Evolutionary conservation across 2,797 vertebrate species (phyloP), one percentile per base, ranked within the genome.

Genomic region (Platyrinchus mystaceus): DNA sequence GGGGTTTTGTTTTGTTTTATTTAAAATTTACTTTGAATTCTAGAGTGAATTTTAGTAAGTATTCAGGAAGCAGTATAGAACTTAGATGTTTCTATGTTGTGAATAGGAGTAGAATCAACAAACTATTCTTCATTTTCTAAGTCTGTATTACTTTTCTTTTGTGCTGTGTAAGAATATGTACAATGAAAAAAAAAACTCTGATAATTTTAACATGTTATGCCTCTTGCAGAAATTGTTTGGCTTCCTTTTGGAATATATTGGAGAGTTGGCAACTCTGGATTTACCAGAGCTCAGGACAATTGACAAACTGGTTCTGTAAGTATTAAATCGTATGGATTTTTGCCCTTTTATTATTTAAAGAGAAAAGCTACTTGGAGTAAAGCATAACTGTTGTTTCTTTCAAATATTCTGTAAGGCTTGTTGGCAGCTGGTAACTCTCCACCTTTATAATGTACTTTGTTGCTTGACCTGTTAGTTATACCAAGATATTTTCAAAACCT

Each of bases 181-280:
- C 23, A 78, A n/a, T 32, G 13, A 68, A 78, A 34, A 50, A 66
- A 66, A 84, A 66, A 71, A 55, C 16, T 2, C 15, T 37, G 52
- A 17, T 67, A 36, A 46, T 66, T 73, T 50, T 77, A 79, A 85
- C 11, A 4, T 75, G 7, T 1, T 30, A 1, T 89, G 36, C 21
- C 94, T 94, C 55, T 96, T 94, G n/a, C 96, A 99, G 99, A 99
- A 99, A 97, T 94, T 99, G 10, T 98, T 99, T 55, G 98, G 98
- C 52, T 99, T 99, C 71, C 98, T 99, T 77, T 82, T 99, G 98
- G 99, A 99, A 74, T 99, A 99, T 79, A 30, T 99, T 9, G 99
- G 98, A n/a, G 98, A 99, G 37, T 78, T 99, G 96, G 98, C 98
- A 78, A 91, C 91, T 60, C 92, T 97, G 32, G 98, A 97, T 67